Percentiles rank a stretch among this genome's conserved stretches.
Conservation (phyloP, 2,888 invertebrate species). For the Monoplex corrugatus region DNA sequence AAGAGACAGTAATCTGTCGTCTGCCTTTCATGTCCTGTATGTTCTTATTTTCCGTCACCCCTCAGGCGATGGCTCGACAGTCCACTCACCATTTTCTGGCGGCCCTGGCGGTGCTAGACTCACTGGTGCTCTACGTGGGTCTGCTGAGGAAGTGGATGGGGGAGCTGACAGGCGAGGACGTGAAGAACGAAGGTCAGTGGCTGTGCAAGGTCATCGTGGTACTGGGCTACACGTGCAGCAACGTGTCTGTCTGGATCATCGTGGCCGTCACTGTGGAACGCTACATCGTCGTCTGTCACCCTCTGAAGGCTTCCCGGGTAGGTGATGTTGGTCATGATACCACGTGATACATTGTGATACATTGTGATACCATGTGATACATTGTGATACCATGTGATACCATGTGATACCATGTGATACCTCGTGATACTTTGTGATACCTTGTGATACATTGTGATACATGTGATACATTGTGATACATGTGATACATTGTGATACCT, state of each 20-base stretch:
- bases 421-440: too few relatives aligned
- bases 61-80: constrained; percentile 66
- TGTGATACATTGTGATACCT: too few relatives aligned
- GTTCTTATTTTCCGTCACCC: too few relatives aligned
- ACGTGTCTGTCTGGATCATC: constrained; percentile 78
- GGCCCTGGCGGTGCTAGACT: constrained; percentile 76
- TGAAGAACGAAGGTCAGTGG: constrained; percentile 68
- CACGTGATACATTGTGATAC: too few relatives aligned
- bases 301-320: constrained; percentile 72
- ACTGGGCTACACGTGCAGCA: constrained; percentile 75
- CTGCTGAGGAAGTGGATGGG: constrained; percentile 77
- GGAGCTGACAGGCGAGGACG: constrained; percentile 69
- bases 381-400: too few relatives aligned
- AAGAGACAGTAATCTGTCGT: background rate
- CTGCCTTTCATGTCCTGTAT: too few relatives aligned
- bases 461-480: too few relatives aligned
- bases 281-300: constrained; percentile 77
- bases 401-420: too few relatives aligned
- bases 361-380: too few relatives aligned
- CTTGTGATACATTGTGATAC: too few relatives aligned
- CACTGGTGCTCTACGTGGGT: constrained; percentile 76
- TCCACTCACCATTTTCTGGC: constrained; percentile 79
- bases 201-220: constrained; percentile 73
- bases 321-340: background rate
- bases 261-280: constrained; percentile 79